A percentile compares a stretch with the other conserved stretches of the same genome.
These are phyloP conservation scores for Nemapogon koenigi DNA, from an alignment of 2,888 invertebrate species.

Conservation along the genomic window DNA sequence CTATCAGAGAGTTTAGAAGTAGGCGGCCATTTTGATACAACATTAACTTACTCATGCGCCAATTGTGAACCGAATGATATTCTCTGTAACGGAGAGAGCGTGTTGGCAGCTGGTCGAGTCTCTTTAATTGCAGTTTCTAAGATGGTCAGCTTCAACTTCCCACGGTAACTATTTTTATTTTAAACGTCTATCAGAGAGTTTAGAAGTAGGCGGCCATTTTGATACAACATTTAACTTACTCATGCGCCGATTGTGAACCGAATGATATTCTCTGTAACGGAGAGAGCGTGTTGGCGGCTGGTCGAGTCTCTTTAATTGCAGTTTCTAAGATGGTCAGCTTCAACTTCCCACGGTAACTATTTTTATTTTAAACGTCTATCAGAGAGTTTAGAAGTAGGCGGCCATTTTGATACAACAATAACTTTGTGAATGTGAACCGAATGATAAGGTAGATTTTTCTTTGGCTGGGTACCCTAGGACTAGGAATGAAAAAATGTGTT, in stretches of 20 bases:
- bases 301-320: constrained; percentile 25
- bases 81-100: constrained; percentile 33
- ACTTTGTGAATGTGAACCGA: not conserved
- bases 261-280: constrained; percentile 36
- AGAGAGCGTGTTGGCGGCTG: constrained; percentile 24
- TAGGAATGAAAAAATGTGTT: no score
- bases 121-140: constrained; percentile 24
- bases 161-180: no score
- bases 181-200: constrained; percentile 16
- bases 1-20: constrained; percentile 18
- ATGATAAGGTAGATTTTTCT: not conserved
- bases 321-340: constrained; percentile 29
- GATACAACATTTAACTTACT: constrained; percentile 25
- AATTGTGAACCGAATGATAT: constrained; percentile 30
- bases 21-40: constrained; percentile 26
- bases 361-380: no score
- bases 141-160: constrained; percentile 34
- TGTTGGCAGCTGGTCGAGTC: constrained; percentile 24
- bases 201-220: constrained; percentile 23
- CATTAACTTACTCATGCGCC: constrained; percentile 23
- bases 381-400: no score
- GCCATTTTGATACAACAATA: no score
- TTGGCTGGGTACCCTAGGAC: not conserved
- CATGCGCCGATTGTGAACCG: constrained; percentile 26
- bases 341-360: constrained; percentile 31